phyloP scores from a whole-genome alignment of 1,140 invertebrate genomes.

The Sarcophaga peregrina region DNA sequence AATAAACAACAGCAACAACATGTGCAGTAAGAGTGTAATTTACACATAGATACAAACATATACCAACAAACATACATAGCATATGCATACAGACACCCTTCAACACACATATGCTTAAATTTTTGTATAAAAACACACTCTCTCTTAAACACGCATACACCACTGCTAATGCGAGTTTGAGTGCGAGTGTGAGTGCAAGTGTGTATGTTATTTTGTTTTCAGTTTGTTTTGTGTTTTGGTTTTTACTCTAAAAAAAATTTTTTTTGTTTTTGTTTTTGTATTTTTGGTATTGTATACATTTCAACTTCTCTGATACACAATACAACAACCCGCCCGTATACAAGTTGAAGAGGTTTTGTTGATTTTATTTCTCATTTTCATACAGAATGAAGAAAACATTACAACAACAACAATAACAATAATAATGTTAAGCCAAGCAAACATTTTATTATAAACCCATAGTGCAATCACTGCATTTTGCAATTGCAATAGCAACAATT shows the following conservation, averaged over 20 bases:
- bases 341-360: neutral
- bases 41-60: conserved; percentile 33
- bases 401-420: neutral
- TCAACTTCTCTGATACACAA: conserved; percentile 14
- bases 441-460: neutral
- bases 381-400: neutral
- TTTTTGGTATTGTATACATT: conserved; percentile 3
- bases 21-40: conserved; percentile 26
- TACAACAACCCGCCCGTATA: conserved; percentile 8
- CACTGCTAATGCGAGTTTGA: neutral
- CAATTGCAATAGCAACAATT: neutral
- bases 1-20: neutral
- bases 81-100: neutral
- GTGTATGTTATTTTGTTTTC: neutral
- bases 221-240: neutral
- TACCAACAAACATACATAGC: neutral
- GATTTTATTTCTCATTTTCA: conserved; percentile 1
- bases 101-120: no score
- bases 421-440: neutral
- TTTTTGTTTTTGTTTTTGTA: neutral
- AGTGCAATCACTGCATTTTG: neutral
- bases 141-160: no score
- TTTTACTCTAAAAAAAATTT: no score
- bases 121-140: no score
- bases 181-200: neutral